Evolutionary conservation across 2,113 vertebrate genomes (phyloP).

Genomic region (Pungitius pungitius): DNA sequence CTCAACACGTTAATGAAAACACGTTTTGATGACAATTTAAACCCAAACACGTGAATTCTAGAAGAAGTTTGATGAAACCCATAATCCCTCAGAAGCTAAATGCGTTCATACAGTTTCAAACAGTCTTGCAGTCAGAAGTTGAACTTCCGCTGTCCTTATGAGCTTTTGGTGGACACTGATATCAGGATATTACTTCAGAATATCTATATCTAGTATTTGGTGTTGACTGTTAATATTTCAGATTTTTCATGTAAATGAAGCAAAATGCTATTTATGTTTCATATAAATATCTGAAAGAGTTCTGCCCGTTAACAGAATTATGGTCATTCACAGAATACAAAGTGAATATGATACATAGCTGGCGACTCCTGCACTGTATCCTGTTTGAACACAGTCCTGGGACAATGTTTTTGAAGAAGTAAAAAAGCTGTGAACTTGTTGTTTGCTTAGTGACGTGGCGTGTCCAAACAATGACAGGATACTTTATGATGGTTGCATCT

Average conservation of each 20-base stretch:
- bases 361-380: neutral
- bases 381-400: neutral
- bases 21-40: neutral
- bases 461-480: conserved; percentile 50
- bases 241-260: neutral
- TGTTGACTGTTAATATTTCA: neutral
- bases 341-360: neutral
- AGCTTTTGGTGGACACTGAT: neutral
- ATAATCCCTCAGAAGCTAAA: neutral
- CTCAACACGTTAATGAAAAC: neutral
- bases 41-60: conserved; percentile 2
- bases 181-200: neutral
- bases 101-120: neutral
- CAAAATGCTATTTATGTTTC: too few species aligned
- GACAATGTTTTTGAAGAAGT: neutral
- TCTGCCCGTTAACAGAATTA: neutral
- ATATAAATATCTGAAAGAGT: too few species aligned
- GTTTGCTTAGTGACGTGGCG: neutral
- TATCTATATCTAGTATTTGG: neutral
- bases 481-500: neutral
- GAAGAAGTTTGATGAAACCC: conserved; percentile 9
- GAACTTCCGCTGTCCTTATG: neutral
- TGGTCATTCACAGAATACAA: neutral
- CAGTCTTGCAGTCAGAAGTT: neutral
- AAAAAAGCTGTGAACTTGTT: conserved; percentile 9